Evolutionary conservation across 2,113 vertebrate genomes (phyloP).

Genomic region (Rattus rattus): DNA sequence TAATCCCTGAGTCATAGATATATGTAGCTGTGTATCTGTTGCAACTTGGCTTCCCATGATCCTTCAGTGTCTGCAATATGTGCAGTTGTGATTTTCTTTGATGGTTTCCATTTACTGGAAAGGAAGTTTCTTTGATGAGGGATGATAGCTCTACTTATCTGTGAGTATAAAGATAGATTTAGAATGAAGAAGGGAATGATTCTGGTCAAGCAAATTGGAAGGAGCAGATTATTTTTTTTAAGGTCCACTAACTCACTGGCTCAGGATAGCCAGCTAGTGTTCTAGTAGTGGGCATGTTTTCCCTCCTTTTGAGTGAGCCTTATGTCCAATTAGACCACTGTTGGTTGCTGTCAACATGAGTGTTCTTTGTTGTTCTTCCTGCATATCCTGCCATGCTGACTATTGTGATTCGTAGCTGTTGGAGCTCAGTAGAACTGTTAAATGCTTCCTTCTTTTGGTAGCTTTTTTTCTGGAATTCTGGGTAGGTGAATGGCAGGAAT

Average conservation of each 20-base stretch:
- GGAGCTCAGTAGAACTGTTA: background rate
- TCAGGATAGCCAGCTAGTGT: background rate
- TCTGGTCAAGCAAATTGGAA: background rate
- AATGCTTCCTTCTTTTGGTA: background rate
- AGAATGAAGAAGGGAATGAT: background rate
- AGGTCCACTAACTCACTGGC: background rate
- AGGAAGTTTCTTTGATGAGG: background rate
- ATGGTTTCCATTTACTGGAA: background rate
- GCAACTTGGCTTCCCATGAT: background rate
- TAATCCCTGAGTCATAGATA: background rate
- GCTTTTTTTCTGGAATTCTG: background rate
- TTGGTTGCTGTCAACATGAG: background rate
- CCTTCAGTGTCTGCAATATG: background rate
- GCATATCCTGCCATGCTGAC: background rate
- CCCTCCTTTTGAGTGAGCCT: background rate
- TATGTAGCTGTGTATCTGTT: background rate
- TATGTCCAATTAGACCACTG: background rate
- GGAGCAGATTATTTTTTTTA: background rate
- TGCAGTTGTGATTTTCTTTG: background rate
- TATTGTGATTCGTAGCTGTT: background rate
- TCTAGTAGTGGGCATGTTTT: background rate
- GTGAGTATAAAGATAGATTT: background rate
- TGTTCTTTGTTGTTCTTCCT: background rate
- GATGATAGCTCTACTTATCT: background rate
- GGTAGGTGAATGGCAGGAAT: background rate